phyloP scores from a whole-genome alignment of 1,140 invertebrate species.

The Drosophila bipectinata region DNA sequence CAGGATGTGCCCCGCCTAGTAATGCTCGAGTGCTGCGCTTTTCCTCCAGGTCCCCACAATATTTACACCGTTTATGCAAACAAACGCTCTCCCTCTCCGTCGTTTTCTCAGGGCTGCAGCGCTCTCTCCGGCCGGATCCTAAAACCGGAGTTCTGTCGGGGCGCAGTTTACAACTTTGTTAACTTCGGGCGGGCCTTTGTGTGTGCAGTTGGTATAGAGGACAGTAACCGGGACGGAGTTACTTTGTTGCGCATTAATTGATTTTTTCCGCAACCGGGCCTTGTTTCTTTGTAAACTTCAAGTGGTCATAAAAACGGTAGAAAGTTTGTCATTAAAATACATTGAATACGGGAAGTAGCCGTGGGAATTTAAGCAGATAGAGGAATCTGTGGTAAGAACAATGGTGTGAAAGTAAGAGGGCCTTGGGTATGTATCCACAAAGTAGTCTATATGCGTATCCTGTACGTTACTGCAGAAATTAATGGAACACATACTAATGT shows the following conservation, averaged over 20 bases:
- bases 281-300: constrained; percentile 38
- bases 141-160: constrained; percentile 33
- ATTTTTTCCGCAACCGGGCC: constrained; percentile 59
- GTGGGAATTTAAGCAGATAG: neutral
- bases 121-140: constrained; percentile 49
- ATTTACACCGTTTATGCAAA: constrained; percentile 62
- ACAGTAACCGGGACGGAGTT: constrained; percentile 82
- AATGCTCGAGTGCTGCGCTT: constrained; percentile 28
- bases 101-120: constrained; percentile 16
- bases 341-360: constrained; percentile 8
- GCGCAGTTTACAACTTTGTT: constrained; percentile 76
- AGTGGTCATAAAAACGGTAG: constrained; percentile 32
- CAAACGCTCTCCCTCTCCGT: constrained; percentile 49
- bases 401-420: constrained; percentile 3
- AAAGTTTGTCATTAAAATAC: constrained; percentile 32
- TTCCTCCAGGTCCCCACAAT: constrained; percentile 52
- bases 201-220: constrained; percentile 77
- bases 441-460: neutral
- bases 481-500: neutral
- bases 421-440: constrained; percentile 22
- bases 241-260: constrained; percentile 82
- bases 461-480: constrained; percentile 17
- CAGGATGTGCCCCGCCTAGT: constrained; percentile 57
- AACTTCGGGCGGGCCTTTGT: constrained; percentile 66
- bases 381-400: neutral